These are phyloP conservation scores for Pocillopora damicornis DNA, from an alignment of 64 coral and sea anemone genomes.

Conservation along the genomic window DNA sequence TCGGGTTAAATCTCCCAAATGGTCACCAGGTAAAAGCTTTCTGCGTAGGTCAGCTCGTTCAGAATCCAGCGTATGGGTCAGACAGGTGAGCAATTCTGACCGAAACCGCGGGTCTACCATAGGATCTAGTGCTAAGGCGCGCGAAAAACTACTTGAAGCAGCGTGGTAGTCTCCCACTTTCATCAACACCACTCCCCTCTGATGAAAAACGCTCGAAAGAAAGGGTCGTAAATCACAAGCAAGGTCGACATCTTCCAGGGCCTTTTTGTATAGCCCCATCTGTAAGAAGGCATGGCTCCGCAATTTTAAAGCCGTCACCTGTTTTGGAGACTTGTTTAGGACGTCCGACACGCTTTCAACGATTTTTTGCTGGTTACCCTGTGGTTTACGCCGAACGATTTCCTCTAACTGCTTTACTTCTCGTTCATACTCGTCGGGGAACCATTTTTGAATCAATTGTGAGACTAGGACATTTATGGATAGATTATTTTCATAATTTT, in stretches of 20 bases:
- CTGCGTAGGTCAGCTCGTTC: background rate
- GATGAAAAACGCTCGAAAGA: slow-evolving; percentile 10
- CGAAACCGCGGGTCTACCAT: background rate
- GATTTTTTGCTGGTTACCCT: slow-evolving; percentile 7
- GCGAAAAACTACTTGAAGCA: slow-evolving; percentile 8
- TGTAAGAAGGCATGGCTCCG: slow-evolving; percentile 32
- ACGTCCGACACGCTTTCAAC: slow-evolving; percentile 24
- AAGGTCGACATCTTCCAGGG: slow-evolving; percentile 44
- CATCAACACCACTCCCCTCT: slow-evolving; percentile 45
- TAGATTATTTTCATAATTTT: slow-evolving; percentile 1
- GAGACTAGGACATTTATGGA: slow-evolving; percentile 61
- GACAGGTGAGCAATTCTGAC: slow-evolving; percentile 16
- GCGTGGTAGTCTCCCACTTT: slow-evolving; percentile 10
- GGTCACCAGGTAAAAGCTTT: background rate
- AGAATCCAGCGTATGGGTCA: background rate
- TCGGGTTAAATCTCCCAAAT: background rate
- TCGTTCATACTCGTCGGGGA: slow-evolving; percentile 39
- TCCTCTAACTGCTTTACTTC: slow-evolving; percentile 14
- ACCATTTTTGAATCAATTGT: slow-evolving; percentile 69
- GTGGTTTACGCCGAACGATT: background rate
- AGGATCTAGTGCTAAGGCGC: slow-evolving; percentile 30
- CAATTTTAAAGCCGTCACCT: slow-evolving; percentile 62
- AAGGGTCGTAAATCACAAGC: slow-evolving; percentile 41
- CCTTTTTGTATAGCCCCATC: slow-evolving; percentile 44
- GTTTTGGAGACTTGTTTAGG: slow-evolving; percentile 16